Conservation (phyloP, 2,888 invertebrate species). For the Nomada ruficornis region DNA sequence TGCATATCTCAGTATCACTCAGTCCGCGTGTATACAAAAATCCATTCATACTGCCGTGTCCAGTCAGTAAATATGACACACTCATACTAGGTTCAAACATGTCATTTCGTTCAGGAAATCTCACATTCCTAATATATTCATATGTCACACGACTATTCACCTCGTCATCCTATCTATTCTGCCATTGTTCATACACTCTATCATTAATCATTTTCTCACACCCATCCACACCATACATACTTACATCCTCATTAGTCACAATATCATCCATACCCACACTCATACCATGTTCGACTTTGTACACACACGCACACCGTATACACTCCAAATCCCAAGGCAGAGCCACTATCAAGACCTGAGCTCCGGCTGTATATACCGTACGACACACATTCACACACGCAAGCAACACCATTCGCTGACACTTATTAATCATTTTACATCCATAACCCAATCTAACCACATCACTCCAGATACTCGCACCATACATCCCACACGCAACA, state of each 20-base stretch:
- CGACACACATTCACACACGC: neutral
- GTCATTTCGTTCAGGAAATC: neutral
- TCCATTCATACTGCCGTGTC: conserved; percentile 7
- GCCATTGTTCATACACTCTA: conserved; percentile 21
- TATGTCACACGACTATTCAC: conserved; percentile 18
- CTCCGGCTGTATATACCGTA: neutral
- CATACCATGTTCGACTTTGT: neutral
- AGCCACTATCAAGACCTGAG: neutral
- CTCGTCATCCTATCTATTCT: conserved; percentile 12
- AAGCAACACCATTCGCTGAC: neutral
- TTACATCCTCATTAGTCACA: no score
- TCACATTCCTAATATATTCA: conserved; percentile 27
- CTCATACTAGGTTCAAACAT: conserved; percentile 8
- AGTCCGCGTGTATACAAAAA: conserved; percentile 5
- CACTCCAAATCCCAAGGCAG: neutral
- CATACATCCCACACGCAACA: neutral
- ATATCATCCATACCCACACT: neutral
- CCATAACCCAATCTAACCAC: neutral
- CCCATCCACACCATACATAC: no score
- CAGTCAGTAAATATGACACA: neutral
- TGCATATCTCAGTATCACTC: neutral
- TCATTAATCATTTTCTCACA: neutral
- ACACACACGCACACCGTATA: neutral
- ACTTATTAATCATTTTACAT: neutral
- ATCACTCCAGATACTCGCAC: neutral